phyloP scores from a whole-genome alignment of 2,888 invertebrate species.

The Aphodius granarius region DNA sequence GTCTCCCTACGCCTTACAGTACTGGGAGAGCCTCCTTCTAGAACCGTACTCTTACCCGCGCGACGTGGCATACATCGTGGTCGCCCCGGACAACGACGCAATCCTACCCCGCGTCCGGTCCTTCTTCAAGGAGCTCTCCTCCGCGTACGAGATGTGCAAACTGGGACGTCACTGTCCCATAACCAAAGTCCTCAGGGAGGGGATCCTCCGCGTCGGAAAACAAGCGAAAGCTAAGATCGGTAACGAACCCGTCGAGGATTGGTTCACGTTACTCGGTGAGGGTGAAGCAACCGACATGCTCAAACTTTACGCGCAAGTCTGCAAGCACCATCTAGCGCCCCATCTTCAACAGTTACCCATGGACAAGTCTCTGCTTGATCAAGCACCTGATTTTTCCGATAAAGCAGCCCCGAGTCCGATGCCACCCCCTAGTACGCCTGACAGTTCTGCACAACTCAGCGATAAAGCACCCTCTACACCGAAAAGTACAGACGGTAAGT shows the following conservation, averaged over 20 bases:
- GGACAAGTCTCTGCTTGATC: conserved; percentile 73
- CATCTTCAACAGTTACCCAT: conserved; percentile 74
- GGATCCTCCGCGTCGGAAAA: conserved; percentile 82
- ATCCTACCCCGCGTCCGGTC: conserved; percentile 75
- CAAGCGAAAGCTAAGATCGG: conserved; percentile 63
- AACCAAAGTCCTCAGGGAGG: conserved; percentile 79
- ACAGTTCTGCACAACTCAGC: conserved; percentile 32
- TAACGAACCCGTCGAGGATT: conserved; percentile 76
- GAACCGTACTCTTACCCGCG: conserved; percentile 96
- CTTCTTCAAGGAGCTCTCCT: conserved; percentile 92
- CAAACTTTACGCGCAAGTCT: conserved; percentile 83
- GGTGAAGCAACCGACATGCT: conserved; percentile 81
- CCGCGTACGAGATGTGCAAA: conserved; percentile 92
- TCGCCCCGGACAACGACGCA: conserved; percentile 90
- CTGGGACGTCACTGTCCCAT: conserved; percentile 93
- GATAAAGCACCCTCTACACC: conserved; percentile 61
- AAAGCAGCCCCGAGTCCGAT: conserved; percentile 56
- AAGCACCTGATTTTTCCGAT: conserved; percentile 60
- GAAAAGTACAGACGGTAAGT: conserved; percentile 53
- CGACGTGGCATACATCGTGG: conserved; percentile 92
- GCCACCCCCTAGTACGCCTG: conserved; percentile 57
- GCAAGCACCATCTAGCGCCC: conserved; percentile 75
- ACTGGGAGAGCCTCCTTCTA: conserved; percentile 96
- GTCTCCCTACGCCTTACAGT: conserved; percentile 91
- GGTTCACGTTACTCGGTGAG: conserved; percentile 84